phyloP scores from a whole-genome alignment of 2,113 vertebrate species.

The Cathartes aura region DNA sequence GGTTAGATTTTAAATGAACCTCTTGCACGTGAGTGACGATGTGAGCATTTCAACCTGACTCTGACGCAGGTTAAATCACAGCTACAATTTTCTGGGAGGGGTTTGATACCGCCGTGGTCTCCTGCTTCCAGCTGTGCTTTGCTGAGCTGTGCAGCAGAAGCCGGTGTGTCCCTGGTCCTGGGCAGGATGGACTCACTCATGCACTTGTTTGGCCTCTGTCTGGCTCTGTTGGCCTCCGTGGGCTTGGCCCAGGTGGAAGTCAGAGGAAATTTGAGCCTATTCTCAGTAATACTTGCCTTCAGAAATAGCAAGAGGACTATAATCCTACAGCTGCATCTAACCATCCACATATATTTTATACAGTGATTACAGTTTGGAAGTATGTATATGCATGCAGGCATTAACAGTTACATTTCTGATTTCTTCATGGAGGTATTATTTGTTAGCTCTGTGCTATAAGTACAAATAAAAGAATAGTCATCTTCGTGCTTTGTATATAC shows the following conservation, averaged over 20 bases:
- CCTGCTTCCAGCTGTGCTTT: not conserved
- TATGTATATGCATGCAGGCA: not conserved
- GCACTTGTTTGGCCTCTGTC: not conserved
- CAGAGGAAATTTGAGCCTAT: not conserved
- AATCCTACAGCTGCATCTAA: not conserved
- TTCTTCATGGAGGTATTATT: not conserved
- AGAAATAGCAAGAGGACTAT: not conserved
- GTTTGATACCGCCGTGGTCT: not conserved
- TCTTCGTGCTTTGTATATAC: not conserved
- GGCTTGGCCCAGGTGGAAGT: not conserved
- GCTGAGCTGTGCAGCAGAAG: not conserved
- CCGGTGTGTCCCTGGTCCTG: not conserved
- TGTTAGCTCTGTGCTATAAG: not conserved
- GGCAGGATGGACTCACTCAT: too few relatives aligned
- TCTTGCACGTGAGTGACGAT: not conserved
- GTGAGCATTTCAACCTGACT: not conserved
- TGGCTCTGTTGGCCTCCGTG: fast-evolving
- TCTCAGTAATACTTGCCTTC: not conserved
- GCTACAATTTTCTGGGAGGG: not conserved
- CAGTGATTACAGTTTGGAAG: not conserved
- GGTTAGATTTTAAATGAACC: not conserved
- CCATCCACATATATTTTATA: not conserved
- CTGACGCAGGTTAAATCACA: not conserved
- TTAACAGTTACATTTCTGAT: not conserved
- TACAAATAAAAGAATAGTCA: not conserved